Conservation (phyloP, 2,797 vertebrate species). For the Gymnodraco acuticeps region DNA sequence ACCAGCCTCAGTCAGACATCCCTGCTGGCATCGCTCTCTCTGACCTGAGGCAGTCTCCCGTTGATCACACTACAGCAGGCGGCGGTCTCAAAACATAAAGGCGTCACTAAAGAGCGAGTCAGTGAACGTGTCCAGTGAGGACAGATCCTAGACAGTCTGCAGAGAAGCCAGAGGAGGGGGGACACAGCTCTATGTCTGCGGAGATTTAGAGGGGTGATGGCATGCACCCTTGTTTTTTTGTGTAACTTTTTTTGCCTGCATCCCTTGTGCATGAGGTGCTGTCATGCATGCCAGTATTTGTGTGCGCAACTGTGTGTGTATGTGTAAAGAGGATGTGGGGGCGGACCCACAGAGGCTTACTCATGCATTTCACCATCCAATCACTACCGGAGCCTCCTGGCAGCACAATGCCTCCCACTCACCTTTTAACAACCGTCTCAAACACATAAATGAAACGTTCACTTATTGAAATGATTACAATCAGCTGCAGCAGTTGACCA, state of each 20-base stretch:
- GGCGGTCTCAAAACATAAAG: slow-evolving; percentile 66
- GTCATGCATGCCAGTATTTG: slow-evolving; percentile 36
- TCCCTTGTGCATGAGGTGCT: slow-evolving; percentile 41
- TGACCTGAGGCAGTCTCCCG: slow-evolving; percentile 52
- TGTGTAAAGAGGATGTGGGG: slow-evolving; percentile 83
- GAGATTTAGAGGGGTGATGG: slow-evolving; percentile 37
- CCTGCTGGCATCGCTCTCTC: slow-evolving; percentile 50
- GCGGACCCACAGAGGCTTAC: slow-evolving; percentile 78
- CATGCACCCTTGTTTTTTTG: slow-evolving; percentile 34
- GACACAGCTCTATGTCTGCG: slow-evolving; percentile 32
- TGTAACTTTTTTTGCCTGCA: slow-evolving; percentile 44
- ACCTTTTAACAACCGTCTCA: slow-evolving; percentile 54
- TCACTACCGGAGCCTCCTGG: slow-evolving; percentile 64
- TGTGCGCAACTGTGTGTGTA: slow-evolving; percentile 38
- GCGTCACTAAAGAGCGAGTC: slow-evolving; percentile 66
- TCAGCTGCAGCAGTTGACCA: slow-evolving; percentile 27
- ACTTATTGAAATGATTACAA: slow-evolving; percentile 28
- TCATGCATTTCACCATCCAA: slow-evolving; percentile 68
- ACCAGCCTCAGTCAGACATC: slow-evolving; percentile 68
- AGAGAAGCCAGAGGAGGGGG: slow-evolving; percentile 9
- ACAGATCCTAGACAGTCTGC: slow-evolving; percentile 60
- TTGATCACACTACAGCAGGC: slow-evolving; percentile 61
- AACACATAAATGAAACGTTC: slow-evolving; percentile 38
- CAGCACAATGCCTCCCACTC: slow-evolving; percentile 67
- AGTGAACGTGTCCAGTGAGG: slow-evolving; percentile 61